A percentile compares a stretch with the other conserved stretches of the same genome.
Evolutionary conservation across 2,797 vertebrate species (phyloP).

Genomic region (Esox lucius): DNA sequence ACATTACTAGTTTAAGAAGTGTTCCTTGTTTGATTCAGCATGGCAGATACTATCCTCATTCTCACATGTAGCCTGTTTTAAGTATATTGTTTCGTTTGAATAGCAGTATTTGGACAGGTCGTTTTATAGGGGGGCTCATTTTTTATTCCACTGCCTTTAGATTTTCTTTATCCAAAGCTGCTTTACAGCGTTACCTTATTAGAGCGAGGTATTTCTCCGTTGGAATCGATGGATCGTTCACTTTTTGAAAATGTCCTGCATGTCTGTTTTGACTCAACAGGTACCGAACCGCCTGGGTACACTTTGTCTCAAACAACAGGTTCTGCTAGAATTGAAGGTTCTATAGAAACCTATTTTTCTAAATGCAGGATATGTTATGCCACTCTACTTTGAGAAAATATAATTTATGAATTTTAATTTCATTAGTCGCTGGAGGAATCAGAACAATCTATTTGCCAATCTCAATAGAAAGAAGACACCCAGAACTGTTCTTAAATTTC

Average conservation of each 20-base stretch:
- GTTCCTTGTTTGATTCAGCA: not conserved
- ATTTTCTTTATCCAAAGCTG: not conserved
- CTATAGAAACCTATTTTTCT: not conserved
- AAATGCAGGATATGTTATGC: not conserved
- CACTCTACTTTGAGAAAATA: not conserved
- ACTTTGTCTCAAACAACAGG: not conserved
- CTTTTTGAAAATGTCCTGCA: not conserved
- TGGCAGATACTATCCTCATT: not conserved
- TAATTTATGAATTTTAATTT: not conserved
- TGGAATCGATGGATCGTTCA: not conserved
- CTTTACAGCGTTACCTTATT: not conserved
- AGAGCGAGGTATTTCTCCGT: not conserved
- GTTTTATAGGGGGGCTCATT: not conserved
- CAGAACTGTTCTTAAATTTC: constrained; percentile 10
- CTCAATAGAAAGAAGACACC: constrained; percentile 22
- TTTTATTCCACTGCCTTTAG: not conserved
- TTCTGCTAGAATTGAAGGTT: not conserved
- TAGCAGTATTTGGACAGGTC: not conserved
- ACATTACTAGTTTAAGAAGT: not conserved
- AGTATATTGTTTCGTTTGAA: not conserved
- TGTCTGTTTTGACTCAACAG: constrained; percentile 64
- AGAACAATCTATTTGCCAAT: not conserved
- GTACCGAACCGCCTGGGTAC: constrained; percentile 41
- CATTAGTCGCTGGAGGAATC: not conserved
- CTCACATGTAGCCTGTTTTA: not conserved